phyloP scores from a whole-genome alignment of 2,113 vertebrate genomes.

The Ptilonorhynchus violaceus region DNA sequence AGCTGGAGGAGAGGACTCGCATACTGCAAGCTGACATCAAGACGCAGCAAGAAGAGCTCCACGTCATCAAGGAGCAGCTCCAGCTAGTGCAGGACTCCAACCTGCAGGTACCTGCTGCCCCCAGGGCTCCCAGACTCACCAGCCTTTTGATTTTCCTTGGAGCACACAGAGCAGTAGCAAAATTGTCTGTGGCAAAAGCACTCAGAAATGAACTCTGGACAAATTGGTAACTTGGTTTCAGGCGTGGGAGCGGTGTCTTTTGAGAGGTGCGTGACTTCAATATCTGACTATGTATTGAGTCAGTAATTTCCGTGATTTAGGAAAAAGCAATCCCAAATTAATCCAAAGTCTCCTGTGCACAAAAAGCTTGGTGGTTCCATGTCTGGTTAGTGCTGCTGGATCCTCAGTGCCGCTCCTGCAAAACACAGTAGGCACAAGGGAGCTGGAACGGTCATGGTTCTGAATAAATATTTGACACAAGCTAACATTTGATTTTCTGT shows the following conservation, averaged over 20 bases:
- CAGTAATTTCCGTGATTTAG: background rate
- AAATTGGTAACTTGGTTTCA: background rate
- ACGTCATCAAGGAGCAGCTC: conserved; percentile 86
- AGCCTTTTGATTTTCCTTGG: background rate
- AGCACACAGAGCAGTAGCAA: background rate
- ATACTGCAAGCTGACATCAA: conserved; percentile 86
- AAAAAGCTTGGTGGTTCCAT: accelerated
- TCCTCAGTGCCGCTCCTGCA: background rate
- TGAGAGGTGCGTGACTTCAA: accelerated
- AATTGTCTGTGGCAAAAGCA: background rate
- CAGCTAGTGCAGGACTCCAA: conserved; percentile 76
- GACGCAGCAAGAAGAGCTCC: conserved; percentile 82
- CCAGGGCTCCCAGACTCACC: background rate
- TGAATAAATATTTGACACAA: background rate
- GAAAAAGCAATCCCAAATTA: background rate
- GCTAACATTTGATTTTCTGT: background rate
- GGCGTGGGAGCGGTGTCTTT: background rate
- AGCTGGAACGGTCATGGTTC: background rate
- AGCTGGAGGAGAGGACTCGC: conserved; percentile 84
- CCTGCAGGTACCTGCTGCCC: conserved; percentile 73
- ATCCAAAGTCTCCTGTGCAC: background rate
- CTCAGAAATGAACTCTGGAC: background rate
- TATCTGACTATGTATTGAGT: background rate
- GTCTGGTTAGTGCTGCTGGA: background rate
- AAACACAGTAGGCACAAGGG: background rate